Base-by-base conservation (phyloP, 2,113 vertebrate species). In the Rhea americana region DNA sequence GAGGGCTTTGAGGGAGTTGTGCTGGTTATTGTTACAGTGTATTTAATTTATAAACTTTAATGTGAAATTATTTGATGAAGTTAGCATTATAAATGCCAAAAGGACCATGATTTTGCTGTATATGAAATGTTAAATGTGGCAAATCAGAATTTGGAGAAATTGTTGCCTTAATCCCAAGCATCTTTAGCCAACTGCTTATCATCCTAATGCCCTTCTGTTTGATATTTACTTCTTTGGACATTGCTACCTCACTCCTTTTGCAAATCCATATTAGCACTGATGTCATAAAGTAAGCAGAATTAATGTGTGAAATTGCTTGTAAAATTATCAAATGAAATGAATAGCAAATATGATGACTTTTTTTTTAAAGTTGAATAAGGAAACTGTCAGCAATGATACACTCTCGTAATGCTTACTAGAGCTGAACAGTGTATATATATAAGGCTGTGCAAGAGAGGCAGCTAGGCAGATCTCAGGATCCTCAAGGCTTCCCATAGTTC, bases 391-490 rank as follows among this genome's bases (percentile, higher is more conserved):
- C 96, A 96, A 70, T 96, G 97, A 97, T 97, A 95, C 96, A 96
- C 91, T 93, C 93, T 56, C 41, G 1, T 85, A 97, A 96, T 97
- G 94, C 96, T 97, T 97, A 98, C 90, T 97, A 96, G 95, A 96
- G 91, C 96, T 96, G 96, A 96, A 97, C 97, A 96, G 91, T 95
- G 91, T 95, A 98, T 98, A 98, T 98, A 98, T 96, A 96, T 94
- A 98, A 95, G 93, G 91, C 97, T 80, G 87, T 61, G 92, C 41
- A 48, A 87, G 93, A 65, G 95, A 93, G 80, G 89, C 96, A 96
- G 93, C 89, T 75, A 93, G 66, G 78, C 97, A 98, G 97, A 96
- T 93, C 97, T 95, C 95, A 80, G 93, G 94, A 96, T 96, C 86
- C 79, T 83, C 92, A 96, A 95, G 96, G 89, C 94, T 93, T 82